Evolutionary conservation across 2,888 invertebrate species (phyloP).

Genomic region (Oscheius sp.): DNA sequence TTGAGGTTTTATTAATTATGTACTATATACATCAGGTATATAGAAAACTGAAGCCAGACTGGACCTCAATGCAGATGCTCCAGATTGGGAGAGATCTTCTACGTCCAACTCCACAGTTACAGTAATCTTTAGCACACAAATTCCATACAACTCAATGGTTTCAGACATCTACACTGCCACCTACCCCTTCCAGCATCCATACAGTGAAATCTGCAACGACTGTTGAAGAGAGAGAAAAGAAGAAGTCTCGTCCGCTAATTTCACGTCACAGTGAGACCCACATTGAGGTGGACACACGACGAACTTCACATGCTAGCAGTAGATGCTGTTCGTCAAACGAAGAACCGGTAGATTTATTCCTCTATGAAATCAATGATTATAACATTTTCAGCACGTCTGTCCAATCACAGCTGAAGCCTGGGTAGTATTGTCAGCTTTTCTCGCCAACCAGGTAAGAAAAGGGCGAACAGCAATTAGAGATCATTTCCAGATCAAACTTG

Average conservation of each 20-base stretch:
- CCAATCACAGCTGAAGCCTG: constrained; percentile 59
- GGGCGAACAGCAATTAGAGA: neutral
- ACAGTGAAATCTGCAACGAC: constrained; percentile 22
- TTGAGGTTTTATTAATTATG: constrained; percentile 43
- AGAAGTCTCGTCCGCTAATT: constrained; percentile 8
- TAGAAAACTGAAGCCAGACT: constrained; percentile 47
- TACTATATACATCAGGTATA: neutral
- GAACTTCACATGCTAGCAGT: constrained; percentile 11
- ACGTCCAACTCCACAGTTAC: constrained; percentile 29
- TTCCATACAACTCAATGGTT: constrained; percentile 12
- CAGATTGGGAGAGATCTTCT: constrained; percentile 28
- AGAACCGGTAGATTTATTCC: constrained; percentile 12
- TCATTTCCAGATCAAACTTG: constrained; percentile 49
- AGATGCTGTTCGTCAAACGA: constrained; percentile 25
- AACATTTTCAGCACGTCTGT: constrained; percentile 42
- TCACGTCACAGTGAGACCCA: constrained; percentile 28
- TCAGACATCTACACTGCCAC: constrained; percentile 32
- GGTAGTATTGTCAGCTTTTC: constrained; percentile 54
- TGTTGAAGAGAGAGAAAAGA: constrained; percentile 18
- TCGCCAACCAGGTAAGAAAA: constrained; percentile 50
- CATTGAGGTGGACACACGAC: constrained; percentile 16
- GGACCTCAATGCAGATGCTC: constrained; percentile 25
- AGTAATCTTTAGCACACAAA: neutral
- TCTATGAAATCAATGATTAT: neutral
- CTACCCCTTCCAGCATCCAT: constrained; percentile 41